These are phyloP conservation scores for Chloebia gouldiae DNA, from an alignment of 2,113 vertebrate species.

Conservation along the genomic window DNA sequence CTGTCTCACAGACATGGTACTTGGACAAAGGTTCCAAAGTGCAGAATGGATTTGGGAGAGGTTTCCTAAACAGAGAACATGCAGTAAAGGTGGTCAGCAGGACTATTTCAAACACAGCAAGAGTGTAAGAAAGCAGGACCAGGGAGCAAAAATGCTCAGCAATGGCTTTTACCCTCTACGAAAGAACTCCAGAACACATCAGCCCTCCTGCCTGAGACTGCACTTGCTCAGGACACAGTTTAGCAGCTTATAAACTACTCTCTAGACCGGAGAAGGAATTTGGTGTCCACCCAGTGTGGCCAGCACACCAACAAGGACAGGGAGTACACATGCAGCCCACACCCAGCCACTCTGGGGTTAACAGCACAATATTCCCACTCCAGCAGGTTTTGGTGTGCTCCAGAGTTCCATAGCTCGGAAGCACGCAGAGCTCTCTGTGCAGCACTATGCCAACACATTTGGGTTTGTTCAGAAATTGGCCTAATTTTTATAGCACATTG, in stretches of 20 bases:
- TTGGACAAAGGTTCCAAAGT: background rate
- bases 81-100: background rate
- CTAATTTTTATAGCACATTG: background rate
- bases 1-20: background rate
- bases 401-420: background rate
- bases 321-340: background rate
- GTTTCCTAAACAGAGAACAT: background rate
- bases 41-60: background rate
- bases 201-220: background rate
- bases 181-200: background rate
- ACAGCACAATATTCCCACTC: background rate
- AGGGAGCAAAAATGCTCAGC: background rate
- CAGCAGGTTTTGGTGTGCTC: slow-evolving; percentile 4
- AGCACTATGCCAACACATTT: slow-evolving; percentile 25
- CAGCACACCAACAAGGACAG: background rate
- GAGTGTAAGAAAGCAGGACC: background rate
- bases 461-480: slow-evolving; percentile 53
- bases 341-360: background rate
- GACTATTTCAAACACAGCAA: background rate
- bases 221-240: background rate
- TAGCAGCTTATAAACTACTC: background rate
- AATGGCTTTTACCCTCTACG: background rate
- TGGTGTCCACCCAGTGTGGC: background rate
- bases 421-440: background rate
- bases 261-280: background rate